phyloP scores from a whole-genome alignment of 2,113 vertebrate genomes.

The Tupaia tana region DNA sequence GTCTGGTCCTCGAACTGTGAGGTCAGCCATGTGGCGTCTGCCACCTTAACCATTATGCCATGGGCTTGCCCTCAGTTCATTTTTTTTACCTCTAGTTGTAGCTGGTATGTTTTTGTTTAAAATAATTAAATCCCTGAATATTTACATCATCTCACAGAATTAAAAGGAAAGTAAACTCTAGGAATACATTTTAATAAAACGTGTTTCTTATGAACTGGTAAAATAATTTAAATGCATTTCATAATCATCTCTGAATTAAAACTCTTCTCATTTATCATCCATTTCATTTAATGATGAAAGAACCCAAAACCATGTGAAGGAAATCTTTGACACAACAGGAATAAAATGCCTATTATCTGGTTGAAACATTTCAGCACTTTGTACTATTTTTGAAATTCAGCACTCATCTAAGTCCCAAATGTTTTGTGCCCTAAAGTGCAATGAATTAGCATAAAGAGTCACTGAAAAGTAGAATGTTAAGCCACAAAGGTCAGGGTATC shows the following conservation, averaged over 20 bases:
- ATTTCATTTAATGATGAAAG: conserved; percentile 38
- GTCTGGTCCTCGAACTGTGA: too few species aligned
- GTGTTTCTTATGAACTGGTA: conserved; percentile 25
- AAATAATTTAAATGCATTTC: conserved; percentile 61
- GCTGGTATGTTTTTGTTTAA: conserved; percentile 52
- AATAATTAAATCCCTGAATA: conserved; percentile 53
- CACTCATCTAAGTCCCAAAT: conserved; percentile 19
- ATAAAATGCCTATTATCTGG: neutral
- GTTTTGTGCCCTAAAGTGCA: neutral
- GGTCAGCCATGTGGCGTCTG: too few species aligned
- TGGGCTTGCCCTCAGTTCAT: too few species aligned
- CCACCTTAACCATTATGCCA: too few species aligned
- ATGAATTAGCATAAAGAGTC: neutral
- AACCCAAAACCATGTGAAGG: neutral
- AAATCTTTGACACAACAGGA: conserved; percentile 28
- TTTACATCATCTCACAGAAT: conserved; percentile 50
- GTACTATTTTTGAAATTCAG: conserved; percentile 34
- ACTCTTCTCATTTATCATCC: conserved; percentile 14
- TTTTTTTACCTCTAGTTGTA: conserved; percentile 30
- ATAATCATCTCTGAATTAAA: conserved; percentile 32
- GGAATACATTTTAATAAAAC: conserved; percentile 60
- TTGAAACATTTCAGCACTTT: conserved; percentile 8
- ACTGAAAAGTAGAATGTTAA: neutral
- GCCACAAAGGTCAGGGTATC: neutral
- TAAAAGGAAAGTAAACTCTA: conserved; percentile 45